phyloP scores from a whole-genome alignment of 2,888 invertebrate species.

The Nephrotoma guestfalica region DNA sequence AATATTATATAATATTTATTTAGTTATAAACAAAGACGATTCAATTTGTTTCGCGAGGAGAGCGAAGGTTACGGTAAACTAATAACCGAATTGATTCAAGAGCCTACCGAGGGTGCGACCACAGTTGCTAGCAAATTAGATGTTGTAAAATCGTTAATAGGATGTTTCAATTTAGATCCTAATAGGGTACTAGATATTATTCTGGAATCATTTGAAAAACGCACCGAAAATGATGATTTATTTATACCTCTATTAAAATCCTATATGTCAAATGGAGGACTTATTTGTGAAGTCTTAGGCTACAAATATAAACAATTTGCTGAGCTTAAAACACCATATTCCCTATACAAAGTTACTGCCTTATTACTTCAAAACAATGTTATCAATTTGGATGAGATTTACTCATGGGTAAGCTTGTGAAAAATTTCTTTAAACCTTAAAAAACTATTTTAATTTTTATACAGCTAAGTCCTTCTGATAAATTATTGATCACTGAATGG shows the following conservation, averaged over 20 bases:
- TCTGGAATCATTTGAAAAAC: constrained; percentile 88
- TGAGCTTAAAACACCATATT: constrained; percentile 54
- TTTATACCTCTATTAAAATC: constrained; percentile 77
- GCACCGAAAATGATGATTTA: constrained; percentile 58
- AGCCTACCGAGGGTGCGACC: constrained; percentile 47
- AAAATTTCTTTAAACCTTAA: background rate
- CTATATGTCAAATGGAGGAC: constrained; percentile 76
- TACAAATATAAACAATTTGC: constrained; percentile 71
- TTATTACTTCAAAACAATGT: constrained; percentile 77
- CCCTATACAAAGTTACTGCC: constrained; percentile 80
- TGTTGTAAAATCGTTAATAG: constrained; percentile 86
- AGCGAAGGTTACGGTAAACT: constrained; percentile 98
- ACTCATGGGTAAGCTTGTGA: constrained; percentile 58
- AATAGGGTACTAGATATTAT: constrained; percentile 94
- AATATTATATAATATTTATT: constrained; percentile 22
- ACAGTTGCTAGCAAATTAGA: constrained; percentile 56
- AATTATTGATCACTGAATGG: constrained; percentile 61
- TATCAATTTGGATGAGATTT: constrained; percentile 74
- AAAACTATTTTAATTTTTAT: constrained; percentile 13
- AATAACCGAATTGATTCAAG: constrained; percentile 84
- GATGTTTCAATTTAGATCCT: constrained; percentile 98
- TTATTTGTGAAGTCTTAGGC: constrained; percentile 87
- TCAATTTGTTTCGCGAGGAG: constrained; percentile 96
- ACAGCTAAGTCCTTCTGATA: constrained; percentile 74
- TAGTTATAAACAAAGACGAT: constrained; percentile 98